Percentiles rank a stretch among this genome's conserved stretches.
Conservation (phyloP, 1,140 invertebrate species). For the Hycleus phaleratus region DNA sequence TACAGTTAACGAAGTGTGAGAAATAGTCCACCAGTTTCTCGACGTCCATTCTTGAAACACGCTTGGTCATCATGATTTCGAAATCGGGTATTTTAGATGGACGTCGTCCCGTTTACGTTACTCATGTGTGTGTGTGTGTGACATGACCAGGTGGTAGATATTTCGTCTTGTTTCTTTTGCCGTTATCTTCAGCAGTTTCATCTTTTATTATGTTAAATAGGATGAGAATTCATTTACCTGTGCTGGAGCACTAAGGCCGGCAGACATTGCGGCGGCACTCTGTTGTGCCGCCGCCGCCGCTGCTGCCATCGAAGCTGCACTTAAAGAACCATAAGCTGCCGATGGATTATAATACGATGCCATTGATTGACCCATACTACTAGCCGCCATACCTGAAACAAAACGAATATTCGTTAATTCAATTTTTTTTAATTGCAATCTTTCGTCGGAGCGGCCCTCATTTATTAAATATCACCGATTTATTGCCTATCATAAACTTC, state of each 20-base stretch:
- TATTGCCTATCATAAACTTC: constrained; percentile 12
- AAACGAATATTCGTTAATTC: constrained; percentile 1
- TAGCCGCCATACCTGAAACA: constrained; percentile 50
- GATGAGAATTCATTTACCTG: constrained; percentile 42
- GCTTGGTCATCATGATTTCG: constrained; percentile 20
- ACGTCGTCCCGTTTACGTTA: neutral
- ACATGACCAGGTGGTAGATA: constrained; percentile 18
- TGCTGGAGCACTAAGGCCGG: constrained; percentile 47
- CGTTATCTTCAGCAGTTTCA: no score
- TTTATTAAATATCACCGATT: constrained; percentile 19
- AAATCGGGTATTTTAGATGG: constrained; percentile 18
- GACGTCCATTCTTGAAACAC: constrained; percentile 2
- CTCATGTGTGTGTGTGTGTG: constrained; percentile 12
- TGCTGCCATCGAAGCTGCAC: constrained; percentile 55
- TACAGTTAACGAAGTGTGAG: constrained; percentile 37
- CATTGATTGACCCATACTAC: constrained; percentile 54
- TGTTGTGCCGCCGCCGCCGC: constrained; percentile 56
- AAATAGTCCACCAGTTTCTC: constrained; percentile 30
- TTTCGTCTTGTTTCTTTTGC: neutral
- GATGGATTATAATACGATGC: constrained; percentile 54
- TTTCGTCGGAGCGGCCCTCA: neutral
- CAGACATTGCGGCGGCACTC: constrained; percentile 51
- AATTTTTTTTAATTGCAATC: no score
- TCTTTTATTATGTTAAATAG: no score
- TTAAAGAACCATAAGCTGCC: constrained; percentile 55